Evolutionary conservation across 2,888 invertebrate species (phyloP), one percentile per base, ranked within the genome.

Genomic region (Galerucella pusilla): DNA sequence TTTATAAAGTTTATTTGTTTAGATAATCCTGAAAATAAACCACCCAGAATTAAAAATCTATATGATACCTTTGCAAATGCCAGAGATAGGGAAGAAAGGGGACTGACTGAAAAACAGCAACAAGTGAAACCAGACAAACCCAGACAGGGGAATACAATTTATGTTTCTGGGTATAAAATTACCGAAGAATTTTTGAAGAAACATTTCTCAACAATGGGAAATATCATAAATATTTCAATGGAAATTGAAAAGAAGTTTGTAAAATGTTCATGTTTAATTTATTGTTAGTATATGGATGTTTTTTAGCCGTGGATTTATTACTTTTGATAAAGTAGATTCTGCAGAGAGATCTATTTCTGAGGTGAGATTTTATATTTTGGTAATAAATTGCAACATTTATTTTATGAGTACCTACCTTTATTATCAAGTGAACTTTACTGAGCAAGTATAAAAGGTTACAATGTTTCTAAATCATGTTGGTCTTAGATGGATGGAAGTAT

Each of bases 311-410:
- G 97, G 96, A 10, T 97, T 96, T 89, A 91, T 98, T 16, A 96
- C 97, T 2, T 98, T 97, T 88, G 96, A 97, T 78, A 96, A 95
- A 81, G 91, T 94, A 14, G 97, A 97, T 80, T 92, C 94, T 65
- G 95, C 97, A 2, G 94, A 95, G 73, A 91, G 93, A 78, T 97
- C 97, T 0, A 95, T 97, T 79, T 90, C 92, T 49, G 94, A 96
- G 84, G 87, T 87, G 81, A 80, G 73, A 16, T 16, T 20, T 70
- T 42, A 68, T 54, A 68, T 12, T 66, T 69, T 16, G 2, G 42
- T 60, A 63, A 46, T 6, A 68, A 16, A 61, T 49, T 49, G 2
- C 12, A 35, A 49, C 16, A 16, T 42, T 71, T 49, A 67, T 63
- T 66, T 7, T 57, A 70, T 14, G 16, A 70, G 35, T 35, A 5